Evolutionary conservation across 2,888 invertebrate species (phyloP).

Genomic region (Chrysina gloriosa): DNA sequence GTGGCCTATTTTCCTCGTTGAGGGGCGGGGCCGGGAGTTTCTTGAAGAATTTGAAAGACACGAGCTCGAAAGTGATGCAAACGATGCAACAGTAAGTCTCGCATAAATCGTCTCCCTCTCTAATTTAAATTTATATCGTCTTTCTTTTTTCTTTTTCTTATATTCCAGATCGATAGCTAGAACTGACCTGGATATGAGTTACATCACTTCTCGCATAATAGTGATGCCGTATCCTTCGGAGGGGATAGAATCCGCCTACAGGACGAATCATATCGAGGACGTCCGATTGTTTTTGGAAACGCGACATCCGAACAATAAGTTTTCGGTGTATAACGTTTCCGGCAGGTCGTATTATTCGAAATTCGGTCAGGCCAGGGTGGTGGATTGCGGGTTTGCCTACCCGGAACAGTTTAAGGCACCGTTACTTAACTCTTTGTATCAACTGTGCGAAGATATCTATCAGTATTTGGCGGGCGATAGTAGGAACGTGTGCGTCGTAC

Average conservation of each 20-base stretch:
- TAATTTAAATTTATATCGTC: too few relatives aligned
- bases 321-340: conserved; percentile 88
- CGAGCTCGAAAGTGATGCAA: conserved; percentile 96
- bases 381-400: conserved; percentile 75
- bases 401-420: conserved; percentile 80
- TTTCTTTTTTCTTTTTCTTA: conserved; percentile 32
- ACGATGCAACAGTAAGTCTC: conserved; percentile 87
- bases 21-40: conserved; percentile 94
- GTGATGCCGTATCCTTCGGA: conserved; percentile 97
- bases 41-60: conserved; percentile 94
- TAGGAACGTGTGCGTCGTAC: conserved; percentile 84
- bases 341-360: conserved; percentile 67
- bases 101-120: background rate
- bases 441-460: conserved; percentile 88
- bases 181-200: conserved; percentile 90
- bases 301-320: conserved; percentile 77
- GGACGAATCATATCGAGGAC: conserved; percentile 93
- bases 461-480: conserved; percentile 86
- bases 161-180: conserved; percentile 80
- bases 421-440: conserved; percentile 82
- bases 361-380: conserved; percentile 71
- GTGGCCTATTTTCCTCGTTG: conserved; percentile 85
- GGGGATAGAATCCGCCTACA: conserved; percentile 92
- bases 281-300: conserved; percentile 84
- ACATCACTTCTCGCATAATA: conserved; percentile 89